Evolutionary conservation across 2,113 vertebrate species (phyloP), one percentile per base, ranked within the genome.

Genomic region (crab-eating macaque (Macaca fascicularis)): DNA sequence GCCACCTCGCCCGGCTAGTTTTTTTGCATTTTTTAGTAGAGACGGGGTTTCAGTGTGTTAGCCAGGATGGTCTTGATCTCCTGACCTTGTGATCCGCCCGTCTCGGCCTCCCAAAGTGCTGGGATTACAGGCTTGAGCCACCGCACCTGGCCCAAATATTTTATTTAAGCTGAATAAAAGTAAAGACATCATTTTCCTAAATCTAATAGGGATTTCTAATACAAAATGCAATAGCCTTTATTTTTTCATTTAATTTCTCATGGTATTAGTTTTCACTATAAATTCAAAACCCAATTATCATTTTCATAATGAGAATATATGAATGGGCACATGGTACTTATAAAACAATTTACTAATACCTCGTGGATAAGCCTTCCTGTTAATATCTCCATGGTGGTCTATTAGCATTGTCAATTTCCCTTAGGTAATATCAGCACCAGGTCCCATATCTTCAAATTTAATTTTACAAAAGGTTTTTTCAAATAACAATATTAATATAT

Each of bases 261-360:
- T 16, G 11, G 45, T 43, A 86, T 93, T 84, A 88, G 40, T 89
- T 88, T 95, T 93, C 72, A 74, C 64, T 96, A 20, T 80, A 94
- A 96, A 90, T 91, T 94, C 17, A 94, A 97, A 95, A 93, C 90
- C 52, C 57, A 94, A 90, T 96, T 85, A 90, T 52, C 17, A 93
- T 93, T 84, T 89, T 81, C 85, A 78, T 90, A 97, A 86, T 91
- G 93, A 81, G 38, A 45, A 17, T 20, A 17, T 45, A 67, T 57
- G 20, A 43, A 48, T 75, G 40, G 78, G 35, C 30, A 69, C 22
- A 72, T 11, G 64, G 5, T 67, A 38, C 45, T 92, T 94, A 78
- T 30, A 43, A 93, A 93, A 91, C 76, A 85, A 76, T 81, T 81
- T 74, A 69, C 59, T 91, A 85, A 85, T 61, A 78, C 52, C 93